Evolutionary conservation across 2,113 vertebrate species (phyloP).

Genomic region (Brevimyrus niger): DNA sequence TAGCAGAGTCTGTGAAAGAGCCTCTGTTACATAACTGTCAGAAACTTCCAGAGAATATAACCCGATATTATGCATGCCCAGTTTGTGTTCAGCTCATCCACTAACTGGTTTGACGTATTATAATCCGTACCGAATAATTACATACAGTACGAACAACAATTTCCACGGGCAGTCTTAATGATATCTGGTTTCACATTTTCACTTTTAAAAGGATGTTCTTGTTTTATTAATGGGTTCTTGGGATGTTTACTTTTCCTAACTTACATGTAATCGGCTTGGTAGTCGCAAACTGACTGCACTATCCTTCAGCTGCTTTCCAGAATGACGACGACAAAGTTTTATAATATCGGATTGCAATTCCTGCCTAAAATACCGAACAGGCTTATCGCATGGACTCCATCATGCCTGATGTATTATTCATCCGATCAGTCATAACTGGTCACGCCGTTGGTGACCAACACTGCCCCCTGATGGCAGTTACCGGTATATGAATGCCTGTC

Average conservation of each 20-base stretch:
- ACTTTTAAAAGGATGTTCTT: not conserved
- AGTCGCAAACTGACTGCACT: not conserved
- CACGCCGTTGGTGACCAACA: not conserved
- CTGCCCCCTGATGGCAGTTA: slow-evolving; percentile 23
- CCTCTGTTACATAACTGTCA: not conserved
- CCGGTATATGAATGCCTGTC: not conserved
- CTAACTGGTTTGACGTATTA: not conserved
- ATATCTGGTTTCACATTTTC: not conserved
- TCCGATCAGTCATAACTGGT: slow-evolving; percentile 7
- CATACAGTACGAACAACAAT: not conserved
- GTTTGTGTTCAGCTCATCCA: not conserved
- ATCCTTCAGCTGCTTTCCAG: not conserved
- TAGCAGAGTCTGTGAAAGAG: not conserved
- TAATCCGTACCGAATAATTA: not conserved
- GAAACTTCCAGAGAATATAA: not conserved
- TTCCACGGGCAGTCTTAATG: not conserved
- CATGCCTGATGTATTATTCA: slow-evolving; percentile 11
- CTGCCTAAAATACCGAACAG: not conserved
- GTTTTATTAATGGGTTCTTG: not conserved
- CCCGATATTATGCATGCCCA: not conserved
- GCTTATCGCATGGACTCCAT: slow-evolving; percentile 7
- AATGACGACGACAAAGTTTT: not conserved
- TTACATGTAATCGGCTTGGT: not conserved
- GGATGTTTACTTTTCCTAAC: not conserved
- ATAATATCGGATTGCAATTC: not conserved